Evolutionary conservation across 2,797 vertebrate species (phyloP), one percentile per base, ranked within the genome.

Genomic region (Myotis pilosus): DNA sequence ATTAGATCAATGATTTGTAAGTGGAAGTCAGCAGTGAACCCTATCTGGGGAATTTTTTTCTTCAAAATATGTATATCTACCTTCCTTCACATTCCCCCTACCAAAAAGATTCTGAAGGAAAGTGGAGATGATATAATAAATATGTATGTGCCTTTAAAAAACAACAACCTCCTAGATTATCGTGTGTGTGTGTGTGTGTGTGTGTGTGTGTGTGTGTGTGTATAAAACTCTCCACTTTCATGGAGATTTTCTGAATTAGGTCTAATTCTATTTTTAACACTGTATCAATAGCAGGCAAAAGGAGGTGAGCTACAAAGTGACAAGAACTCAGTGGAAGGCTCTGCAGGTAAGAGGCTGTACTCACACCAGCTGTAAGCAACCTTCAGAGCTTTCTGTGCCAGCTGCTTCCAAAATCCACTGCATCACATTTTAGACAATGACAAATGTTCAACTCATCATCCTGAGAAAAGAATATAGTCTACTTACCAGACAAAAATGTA

Each of bases 1-100:
- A 93, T 33, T 64, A 71, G n/a, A 94, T 89, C n/a, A 93, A 36
- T 79, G 55, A 82, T 82, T 89, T 28, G 85, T 86, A 93, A 68
- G 53, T 94, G 33, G 55, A 92, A 79, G 71, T 6, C 78, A 72
- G 28, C 51, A 33, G 19, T 44, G 28, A 96, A 91, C 4, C 49
- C 64, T 91, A 87, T 55, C 66, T 85, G 71, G 19, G 13, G 7
- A 49, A 84, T 44, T 16, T 60, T 76, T 17, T 30, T 2, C 74
- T 44, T 80, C 25, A 72, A 81, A 93, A 87, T 71, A 19, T 33
- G 41, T 83, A 2, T 28, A 94, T 47, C 33, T 51, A 53, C 6
- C 20, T 75, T 82, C 20, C 49, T 94, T 92, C 60, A 47, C 20
- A 87, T 28, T 82, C 15, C 19, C 9, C 25, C 44, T 13, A 90